Evolutionary conservation across 2,888 invertebrate species (phyloP), one percentile per base, ranked within the genome.

Genomic region (Eledona agricola): DNA sequence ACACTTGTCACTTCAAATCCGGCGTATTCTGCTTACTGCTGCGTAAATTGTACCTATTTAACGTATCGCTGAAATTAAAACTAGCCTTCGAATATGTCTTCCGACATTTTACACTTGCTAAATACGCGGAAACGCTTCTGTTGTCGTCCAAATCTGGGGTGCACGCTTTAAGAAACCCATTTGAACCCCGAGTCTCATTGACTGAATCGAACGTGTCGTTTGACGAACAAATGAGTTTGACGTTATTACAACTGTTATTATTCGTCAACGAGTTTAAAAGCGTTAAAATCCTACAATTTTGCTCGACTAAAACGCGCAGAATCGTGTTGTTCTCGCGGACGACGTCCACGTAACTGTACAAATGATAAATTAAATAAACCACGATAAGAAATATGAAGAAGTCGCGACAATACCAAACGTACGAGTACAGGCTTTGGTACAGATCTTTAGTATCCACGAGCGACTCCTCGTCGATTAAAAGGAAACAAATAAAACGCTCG

Each of bases 361-460:
- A 73, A 37, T 64, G 67, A 42, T 71, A 64, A 2, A 72, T 19
- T 22, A 81, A 63, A 17, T 77, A 59, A 11, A 72, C 4, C 1
- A 75, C 20, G 9, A 72, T 72, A 9, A 75, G 7, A 9, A 65
- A 46, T 17, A 75, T 67, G 42, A 77, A 76, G 3, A 71, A 46
- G 63, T 80, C 78, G 3, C 82, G 72, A 40, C 76, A 74, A 20
- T 72, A 65, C 78, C 79, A 80, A 49, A 80, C 71, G 55, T 75
- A 75, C 50, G 62, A 59, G 51, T 78, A 74, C 16, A 81, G 63
- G 32, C 70, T 63, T 16, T 71, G 72, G 72, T 80, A 72, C 3
- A 72, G 32, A 37, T 52, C 51, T 9, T 63, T 51, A n/a, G 70
- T 62, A 55, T 72, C 59, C 13, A 54, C 37, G 11, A 59, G 42